phyloP scores from a whole-genome alignment of 2,797 vertebrate species.

The Myiotriccus ornatus region DNA sequence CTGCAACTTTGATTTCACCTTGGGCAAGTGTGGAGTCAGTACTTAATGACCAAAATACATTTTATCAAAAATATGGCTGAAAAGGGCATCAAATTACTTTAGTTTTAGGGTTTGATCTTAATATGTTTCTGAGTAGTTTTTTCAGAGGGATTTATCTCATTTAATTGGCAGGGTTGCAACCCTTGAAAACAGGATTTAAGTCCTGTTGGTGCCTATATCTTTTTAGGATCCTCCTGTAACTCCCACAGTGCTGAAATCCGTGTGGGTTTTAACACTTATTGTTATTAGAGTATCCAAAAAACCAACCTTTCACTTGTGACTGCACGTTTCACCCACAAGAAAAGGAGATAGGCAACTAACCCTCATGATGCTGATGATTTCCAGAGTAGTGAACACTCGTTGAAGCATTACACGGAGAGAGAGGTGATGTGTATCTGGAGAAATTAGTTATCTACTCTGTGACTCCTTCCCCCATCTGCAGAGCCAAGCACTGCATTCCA shows the following conservation, averaged over 20 bases:
- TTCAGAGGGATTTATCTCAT: neutral
- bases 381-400: accelerated
- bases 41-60: neutral
- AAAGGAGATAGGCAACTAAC: neutral
- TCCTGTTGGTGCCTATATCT: neutral
- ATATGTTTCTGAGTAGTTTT: neutral
- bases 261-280: neutral
- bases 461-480: neutral
- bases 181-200: neutral
- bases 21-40: neutral
- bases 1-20: neutral
- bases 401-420: neutral
- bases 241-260: neutral
- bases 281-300: neutral
- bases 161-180: neutral
- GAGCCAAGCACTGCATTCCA: neutral
- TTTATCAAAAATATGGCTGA: neutral
- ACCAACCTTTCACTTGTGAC: neutral
- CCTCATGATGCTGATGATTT: neutral
- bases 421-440: neutral
- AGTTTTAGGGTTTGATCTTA: neutral
- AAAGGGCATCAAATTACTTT: neutral
- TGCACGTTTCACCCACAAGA: neutral
- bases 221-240: neutral
- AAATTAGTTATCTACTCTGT: neutral